Base-by-base conservation (phyloP, 1,140 invertebrate species). In the Zaprionus nigranus region DNA sequence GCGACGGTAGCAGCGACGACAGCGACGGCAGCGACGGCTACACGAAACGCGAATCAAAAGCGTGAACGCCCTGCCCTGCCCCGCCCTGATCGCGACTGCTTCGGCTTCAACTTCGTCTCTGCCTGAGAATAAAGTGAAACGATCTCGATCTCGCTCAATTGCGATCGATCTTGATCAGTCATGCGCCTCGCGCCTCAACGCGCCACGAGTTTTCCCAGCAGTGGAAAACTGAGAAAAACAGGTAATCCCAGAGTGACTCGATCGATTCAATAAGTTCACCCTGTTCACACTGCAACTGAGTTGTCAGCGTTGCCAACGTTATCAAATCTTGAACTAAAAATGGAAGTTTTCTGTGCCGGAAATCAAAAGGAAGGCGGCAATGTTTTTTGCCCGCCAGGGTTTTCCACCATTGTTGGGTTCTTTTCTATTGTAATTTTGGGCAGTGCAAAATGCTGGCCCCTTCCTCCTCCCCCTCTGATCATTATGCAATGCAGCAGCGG, bases 61-160 rank as follows among this genome's bases (percentile, higher is more conserved):
- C 76, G 76, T 78, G 76, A 75, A 75, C 76, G 78, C 78, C 81
- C 81, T 78, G 81, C 72, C 62, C 49, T 75, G 81, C 72, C 82
- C 54, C 57, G 63, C 40, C 63, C 51, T 46, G 62, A 28, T 46
- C 2, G 20, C 53, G 26, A 17, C 53, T 17, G 40, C 40, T 43
- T 2, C 20, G 1, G 58, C 70, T 43, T 17, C 34, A 34, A n/a
- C 53, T 17, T 20, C 28, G 51, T 17, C 38, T 76, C 69, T 77
- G 40, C n/a, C 63, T 77, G 61, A 78, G 76, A 78, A 78, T 74
- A 67, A 34, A 34, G 65, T 68, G 66, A 79, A n/a, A 24, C 46
- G 65, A 86, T 62, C 34, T 70, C 56, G 49, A 74, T 60, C 71
- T 46, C 40, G 17, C n/a, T 46, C 40, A n/a, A 46, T 46, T 9